These are phyloP conservation scores for Danaus melanippus DNA, from an alignment of 1,140 invertebrate genomes.

Conservation along the genomic window DNA sequence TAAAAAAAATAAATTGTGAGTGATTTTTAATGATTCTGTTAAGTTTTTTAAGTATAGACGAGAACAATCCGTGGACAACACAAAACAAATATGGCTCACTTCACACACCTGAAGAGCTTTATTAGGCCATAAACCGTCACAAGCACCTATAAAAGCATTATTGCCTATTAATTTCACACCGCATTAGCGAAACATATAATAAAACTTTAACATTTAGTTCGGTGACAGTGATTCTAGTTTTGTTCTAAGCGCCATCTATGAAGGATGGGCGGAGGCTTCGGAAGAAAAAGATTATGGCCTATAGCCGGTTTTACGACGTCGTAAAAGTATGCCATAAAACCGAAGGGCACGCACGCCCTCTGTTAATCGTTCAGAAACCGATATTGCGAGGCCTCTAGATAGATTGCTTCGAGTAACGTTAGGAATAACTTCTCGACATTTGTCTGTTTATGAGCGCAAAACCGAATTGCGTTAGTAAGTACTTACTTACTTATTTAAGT, in stretches of 20 bases:
- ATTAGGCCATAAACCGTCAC: constrained; percentile 60
- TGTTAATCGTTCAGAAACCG: constrained; percentile 71
- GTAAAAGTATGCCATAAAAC: constrained; percentile 70
- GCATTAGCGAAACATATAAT: constrained; percentile 70
- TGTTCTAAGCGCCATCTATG: constrained; percentile 63
- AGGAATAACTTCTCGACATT: constrained; percentile 61
- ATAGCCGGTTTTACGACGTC: constrained; percentile 64
- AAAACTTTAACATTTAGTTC: constrained; percentile 65
- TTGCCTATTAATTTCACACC: constrained; percentile 72
- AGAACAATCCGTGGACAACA: constrained; percentile 27
- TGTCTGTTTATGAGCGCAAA: constrained; percentile 56
- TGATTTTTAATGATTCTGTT: no score
- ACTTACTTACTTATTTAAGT: no score
- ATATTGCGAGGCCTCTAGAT: constrained; percentile 56
- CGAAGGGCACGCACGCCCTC: constrained; percentile 69
- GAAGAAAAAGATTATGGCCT: constrained; percentile 66
- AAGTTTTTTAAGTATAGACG: constrained; percentile 14
- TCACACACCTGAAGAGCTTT: constrained; percentile 56
- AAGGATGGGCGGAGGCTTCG: constrained; percentile 27
- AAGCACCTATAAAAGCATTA: constrained; percentile 68
- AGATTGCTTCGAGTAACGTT: constrained; percentile 60
- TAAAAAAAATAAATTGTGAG: no score
- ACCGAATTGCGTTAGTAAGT: constrained; percentile 36
- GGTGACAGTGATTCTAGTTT: constrained; percentile 54
- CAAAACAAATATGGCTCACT: constrained; percentile 51